Evolutionary conservation across 2,888 invertebrate genomes (phyloP), one percentile per base, ranked within the genome.

Genomic region (Brachypterus glaber): DNA sequence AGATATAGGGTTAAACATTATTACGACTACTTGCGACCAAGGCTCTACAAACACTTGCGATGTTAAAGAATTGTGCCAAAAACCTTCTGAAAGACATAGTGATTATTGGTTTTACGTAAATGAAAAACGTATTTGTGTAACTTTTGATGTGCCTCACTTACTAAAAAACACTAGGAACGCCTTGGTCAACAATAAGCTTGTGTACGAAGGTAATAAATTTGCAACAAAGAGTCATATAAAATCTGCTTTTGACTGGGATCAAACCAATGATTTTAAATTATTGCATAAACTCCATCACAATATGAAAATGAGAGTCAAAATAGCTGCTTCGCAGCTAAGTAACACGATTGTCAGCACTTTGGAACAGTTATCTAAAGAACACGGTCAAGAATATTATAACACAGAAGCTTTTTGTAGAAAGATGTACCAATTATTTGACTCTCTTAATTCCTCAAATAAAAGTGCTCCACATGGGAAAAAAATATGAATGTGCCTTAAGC

Each of bases 401-500:
- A 40, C 40, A 2, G 32, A 33, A 2, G 33, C 37, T 13, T 40
- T 40, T 33, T 18, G 37, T 37, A n/a, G 14, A 11, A 16, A 17
- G 8, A 29, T 33, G 2, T 33, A 40, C 18, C 2, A 2, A 12
- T 29, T 40, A 4, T 40, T 37, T 29, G 33, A 40, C 18, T 37
- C 37, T 14, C 25, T 40, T 16, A 37, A 40, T 27, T 15, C 26
- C 2, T 37, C 11, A 8, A 17, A 16, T 12, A 11, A n/a, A 29
- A 4, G 1, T 2, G 14, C 13, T 13, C 3, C 24, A 12, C 4
- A 35, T 1, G 39, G 33, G n/a, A 25, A 17, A 13, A 24, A 36
- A 35, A 40, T 37, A 27, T 40, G 7, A 33, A 31, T 29, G 40
- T 24, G 37, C 21, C n/a, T 17, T 43, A 29, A 18, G 14, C 3